Conservation (phyloP, 2,797 vertebrate genomes). For the Melanotaenia pygmaea region DNA sequence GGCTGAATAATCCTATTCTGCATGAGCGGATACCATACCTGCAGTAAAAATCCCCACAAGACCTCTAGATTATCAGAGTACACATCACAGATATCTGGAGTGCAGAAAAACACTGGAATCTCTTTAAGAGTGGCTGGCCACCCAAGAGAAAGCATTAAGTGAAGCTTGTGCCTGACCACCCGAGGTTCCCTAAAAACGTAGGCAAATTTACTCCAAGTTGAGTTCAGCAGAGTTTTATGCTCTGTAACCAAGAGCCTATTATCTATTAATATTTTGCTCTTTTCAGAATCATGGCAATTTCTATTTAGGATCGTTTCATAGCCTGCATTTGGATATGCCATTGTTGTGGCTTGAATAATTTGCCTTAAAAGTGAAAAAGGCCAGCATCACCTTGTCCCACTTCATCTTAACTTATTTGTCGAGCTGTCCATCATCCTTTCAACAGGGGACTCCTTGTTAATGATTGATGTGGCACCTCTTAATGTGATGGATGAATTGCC, state of each 20-base stretch:
- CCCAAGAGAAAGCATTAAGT: conserved; percentile 66
- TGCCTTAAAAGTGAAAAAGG: conserved; percentile 56
- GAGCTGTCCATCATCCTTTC: conserved; percentile 79
- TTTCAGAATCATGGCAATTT: conserved; percentile 49
- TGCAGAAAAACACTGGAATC: conserved; percentile 29
- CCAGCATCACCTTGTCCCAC: conserved; percentile 72
- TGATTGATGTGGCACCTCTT: conserved; percentile 82
- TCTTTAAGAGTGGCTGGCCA: conserved; percentile 50
- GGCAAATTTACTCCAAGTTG: conserved; percentile 37
- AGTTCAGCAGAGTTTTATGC: conserved; percentile 52
- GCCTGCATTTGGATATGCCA: conserved; percentile 47
- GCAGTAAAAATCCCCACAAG: conserved; percentile 58
- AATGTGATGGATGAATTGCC: conserved; percentile 80
- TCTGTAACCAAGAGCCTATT: conserved; percentile 41
- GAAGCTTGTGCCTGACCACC: conserved; percentile 28
- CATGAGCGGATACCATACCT: conserved; percentile 43
- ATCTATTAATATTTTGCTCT: conserved; percentile 53
- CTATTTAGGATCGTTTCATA: conserved; percentile 41
- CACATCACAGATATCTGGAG: conserved; percentile 47
- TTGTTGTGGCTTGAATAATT: conserved; percentile 58
- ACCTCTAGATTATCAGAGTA: conserved; percentile 57
- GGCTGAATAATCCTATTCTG: conserved; percentile 58
- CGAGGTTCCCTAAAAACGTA: conserved; percentile 43
- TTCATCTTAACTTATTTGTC: conserved; percentile 80
- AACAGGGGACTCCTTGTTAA: conserved; percentile 77